Evolutionary conservation across 2,797 vertebrate genomes (phyloP).

Genomic region (Mergus octosetaceus): DNA sequence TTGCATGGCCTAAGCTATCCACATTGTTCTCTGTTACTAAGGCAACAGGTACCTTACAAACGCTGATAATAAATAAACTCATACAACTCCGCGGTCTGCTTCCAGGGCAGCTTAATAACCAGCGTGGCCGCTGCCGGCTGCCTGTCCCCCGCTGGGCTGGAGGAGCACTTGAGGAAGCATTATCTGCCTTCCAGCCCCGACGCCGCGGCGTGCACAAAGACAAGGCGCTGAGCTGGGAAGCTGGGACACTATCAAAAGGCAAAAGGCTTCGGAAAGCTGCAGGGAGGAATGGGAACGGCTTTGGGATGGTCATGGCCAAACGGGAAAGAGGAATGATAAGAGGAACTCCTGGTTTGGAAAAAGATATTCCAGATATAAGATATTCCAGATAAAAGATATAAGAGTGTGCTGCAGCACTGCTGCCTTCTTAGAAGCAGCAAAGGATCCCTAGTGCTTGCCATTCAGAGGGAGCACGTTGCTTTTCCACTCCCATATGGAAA

Average conservation of each 20-base stretch:
- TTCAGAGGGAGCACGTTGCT: accelerated
- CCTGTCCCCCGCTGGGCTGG: conserved; percentile 41
- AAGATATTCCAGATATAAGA: not conserved
- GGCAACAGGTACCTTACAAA: conserved; percentile 43
- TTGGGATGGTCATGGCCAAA: not conserved
- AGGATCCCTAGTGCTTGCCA: accelerated
- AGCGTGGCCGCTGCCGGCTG: conserved; percentile 10
- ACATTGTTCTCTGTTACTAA: conserved; percentile 40
- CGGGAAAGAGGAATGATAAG: not conserved
- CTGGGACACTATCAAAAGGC: conserved; percentile 34
- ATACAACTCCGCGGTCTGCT: conserved; percentile 35
- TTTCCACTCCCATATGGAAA: not conserved
- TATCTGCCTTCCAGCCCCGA: conserved; percentile 33
- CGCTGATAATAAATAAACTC: conserved; percentile 40
- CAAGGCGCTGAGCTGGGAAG: conserved; percentile 48
- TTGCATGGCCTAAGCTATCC: conserved; percentile 19
- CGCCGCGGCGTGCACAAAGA: conserved; percentile 20
- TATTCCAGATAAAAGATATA: no score
- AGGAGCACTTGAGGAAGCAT: conserved; percentile 62
- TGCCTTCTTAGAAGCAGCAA: not conserved
- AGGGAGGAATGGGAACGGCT: not conserved
- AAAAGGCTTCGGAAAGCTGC: conserved; percentile 18
- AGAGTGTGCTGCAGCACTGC: not conserved
- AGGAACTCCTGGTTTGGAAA: no score
- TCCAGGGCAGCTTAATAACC: conserved; percentile 33